Conservation (phyloP, 2,797 vertebrate genomes). For the Enoplosus armatus region DNA sequence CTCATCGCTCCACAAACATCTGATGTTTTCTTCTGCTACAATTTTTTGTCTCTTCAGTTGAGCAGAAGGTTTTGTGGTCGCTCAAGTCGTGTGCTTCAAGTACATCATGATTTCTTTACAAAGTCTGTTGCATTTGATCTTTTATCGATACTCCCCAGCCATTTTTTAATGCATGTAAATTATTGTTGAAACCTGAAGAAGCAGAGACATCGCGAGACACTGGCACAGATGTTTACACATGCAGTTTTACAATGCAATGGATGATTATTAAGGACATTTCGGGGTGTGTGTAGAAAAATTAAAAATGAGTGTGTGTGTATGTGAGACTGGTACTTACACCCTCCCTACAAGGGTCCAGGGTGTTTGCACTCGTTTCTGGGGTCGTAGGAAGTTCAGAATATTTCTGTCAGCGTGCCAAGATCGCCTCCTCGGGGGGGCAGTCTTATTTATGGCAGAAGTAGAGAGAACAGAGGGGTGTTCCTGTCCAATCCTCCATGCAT, state of each 20-base stretch:
- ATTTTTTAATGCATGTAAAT: too few relatives aligned
- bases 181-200: background rate
- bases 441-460: slow-evolving; percentile 14
- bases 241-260: background rate
- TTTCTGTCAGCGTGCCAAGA: slow-evolving; percentile 55
- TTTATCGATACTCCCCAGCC: too few relatives aligned
- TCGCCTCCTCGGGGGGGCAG: slow-evolving; percentile 17
- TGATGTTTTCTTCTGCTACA: too few relatives aligned
- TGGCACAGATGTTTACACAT: background rate
- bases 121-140: too few relatives aligned
- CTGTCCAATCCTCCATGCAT: slow-evolving; percentile 13
- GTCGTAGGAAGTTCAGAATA: slow-evolving; percentile 69
- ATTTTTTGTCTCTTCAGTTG: too few relatives aligned
- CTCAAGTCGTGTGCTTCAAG: too few relatives aligned
- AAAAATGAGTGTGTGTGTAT: slow-evolving; percentile 1
- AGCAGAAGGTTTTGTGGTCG: too few relatives aligned
- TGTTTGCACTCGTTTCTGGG: slow-evolving; percentile 52
- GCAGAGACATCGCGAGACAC: background rate
- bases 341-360: background rate
- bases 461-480: slow-evolving; percentile 47
- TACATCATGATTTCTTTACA: too few relatives aligned
- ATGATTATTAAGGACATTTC: background rate
- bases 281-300: background rate
- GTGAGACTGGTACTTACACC: background rate
- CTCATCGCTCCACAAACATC: too few relatives aligned